Evolutionary conservation across 2,888 invertebrate species (phyloP).

Genomic region (Drosophila gaucha): DNA sequence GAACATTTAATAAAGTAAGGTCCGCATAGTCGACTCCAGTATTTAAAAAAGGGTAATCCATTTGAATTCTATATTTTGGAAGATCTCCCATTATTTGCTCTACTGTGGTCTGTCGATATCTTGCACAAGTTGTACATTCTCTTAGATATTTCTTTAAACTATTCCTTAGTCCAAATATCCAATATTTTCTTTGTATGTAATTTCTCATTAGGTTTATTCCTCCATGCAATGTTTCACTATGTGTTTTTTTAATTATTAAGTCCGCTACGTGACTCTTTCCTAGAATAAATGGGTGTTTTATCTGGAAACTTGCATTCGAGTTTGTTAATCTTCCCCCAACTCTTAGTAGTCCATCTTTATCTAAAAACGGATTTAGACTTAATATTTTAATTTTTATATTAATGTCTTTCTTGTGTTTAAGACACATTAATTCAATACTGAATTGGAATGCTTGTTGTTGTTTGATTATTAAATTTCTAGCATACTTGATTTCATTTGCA

Average conservation of each 20-base stretch:
- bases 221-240: slow-evolving; percentile 5
- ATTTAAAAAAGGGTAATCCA: too few species aligned
- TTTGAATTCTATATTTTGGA: too few species aligned
- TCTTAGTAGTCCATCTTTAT: too few species aligned
- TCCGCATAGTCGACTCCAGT: too few species aligned
- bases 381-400: too few species aligned
- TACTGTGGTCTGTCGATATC: slow-evolving; percentile 2
- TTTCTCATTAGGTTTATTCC: slow-evolving; percentile 15
- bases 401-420: too few species aligned
- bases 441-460: too few species aligned
- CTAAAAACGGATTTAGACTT: too few species aligned
- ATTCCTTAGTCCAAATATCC: slow-evolving; percentile 12
- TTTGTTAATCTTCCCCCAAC: too few species aligned
- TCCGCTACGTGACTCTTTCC: background rate
- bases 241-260: slow-evolving; percentile 9
- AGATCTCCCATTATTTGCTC: too few species aligned
- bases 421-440: too few species aligned
- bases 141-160: background rate
- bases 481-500: background rate
- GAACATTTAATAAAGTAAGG: too few species aligned
- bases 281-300: slow-evolving; percentile 8
- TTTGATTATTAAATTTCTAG: background rate
- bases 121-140: slow-evolving; percentile 11
- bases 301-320: background rate
- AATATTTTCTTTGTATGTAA: slow-evolving; percentile 15